Percentiles rank a stretch among this genome's conserved stretches.
phyloP scores from a whole-genome alignment of 92 coral and sea anemone genomes.

The Umimayanthus chanpuru region DNA sequence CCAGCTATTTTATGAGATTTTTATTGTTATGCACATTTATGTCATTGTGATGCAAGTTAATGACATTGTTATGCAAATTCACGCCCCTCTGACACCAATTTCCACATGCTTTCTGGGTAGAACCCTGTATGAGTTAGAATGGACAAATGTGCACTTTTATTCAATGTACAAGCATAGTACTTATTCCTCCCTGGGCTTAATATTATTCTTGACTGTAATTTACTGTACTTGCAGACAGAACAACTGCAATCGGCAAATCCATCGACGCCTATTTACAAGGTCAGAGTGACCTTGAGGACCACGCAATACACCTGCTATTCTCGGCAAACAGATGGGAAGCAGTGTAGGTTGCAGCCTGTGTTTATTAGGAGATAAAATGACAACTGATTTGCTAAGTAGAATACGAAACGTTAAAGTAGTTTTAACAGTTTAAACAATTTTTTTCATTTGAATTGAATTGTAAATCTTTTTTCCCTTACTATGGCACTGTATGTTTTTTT shows the following conservation, averaged over 20 bases:
- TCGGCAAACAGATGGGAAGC: slow-evolving; percentile 99
- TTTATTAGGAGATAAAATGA: neutral
- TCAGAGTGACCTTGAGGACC: slow-evolving; percentile 87
- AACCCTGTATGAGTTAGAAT: too few relatives aligned
- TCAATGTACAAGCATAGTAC: too few relatives aligned
- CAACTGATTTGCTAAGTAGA: neutral
- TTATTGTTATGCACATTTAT: too few relatives aligned
- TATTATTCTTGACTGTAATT: neutral
- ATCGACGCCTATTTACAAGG: slow-evolving; percentile 88
- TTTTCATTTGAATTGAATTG: neutral
- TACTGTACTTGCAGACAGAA: slow-evolving; percentile 76
- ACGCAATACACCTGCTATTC: slow-evolving; percentile 90
- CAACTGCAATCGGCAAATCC: slow-evolving; percentile 91
- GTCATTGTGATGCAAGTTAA: too few relatives aligned
- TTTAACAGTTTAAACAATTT: neutral
- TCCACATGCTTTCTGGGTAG: too few relatives aligned
- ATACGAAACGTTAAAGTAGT: neutral
- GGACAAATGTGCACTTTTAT: too few relatives aligned
- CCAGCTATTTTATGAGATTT: too few relatives aligned
- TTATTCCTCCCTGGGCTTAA: neutral
- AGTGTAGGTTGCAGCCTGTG: slow-evolving; percentile 64
- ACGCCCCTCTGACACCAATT: too few relatives aligned
- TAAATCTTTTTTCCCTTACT: neutral
- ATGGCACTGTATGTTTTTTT: too few relatives aligned
- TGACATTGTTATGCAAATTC: too few relatives aligned